Conservation (phyloP, 2,797 vertebrate species). For the Bryconaethiops microstoma region DNA sequence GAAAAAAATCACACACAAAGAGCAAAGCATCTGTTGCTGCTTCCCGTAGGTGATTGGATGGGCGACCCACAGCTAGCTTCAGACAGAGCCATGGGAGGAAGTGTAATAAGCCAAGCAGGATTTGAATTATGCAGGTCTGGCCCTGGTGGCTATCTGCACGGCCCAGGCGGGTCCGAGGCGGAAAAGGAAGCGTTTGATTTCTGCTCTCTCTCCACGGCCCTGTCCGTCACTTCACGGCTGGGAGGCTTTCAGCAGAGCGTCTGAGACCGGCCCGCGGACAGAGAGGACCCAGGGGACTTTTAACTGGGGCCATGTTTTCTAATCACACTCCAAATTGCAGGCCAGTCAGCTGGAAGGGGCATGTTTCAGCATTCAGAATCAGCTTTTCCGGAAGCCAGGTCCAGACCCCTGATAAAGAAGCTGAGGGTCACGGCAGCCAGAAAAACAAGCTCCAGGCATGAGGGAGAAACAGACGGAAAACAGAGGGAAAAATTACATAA, state of each 20-base stretch:
- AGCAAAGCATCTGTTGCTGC: slow-evolving; percentile 11
- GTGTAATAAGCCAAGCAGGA: slow-evolving; percentile 15
- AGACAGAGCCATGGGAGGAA: slow-evolving; percentile 31
- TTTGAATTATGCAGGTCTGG: slow-evolving; percentile 50
- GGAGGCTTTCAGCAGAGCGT: slow-evolving; percentile 1
- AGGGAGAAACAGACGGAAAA: not conserved
- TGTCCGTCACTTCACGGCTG: slow-evolving; percentile 37
- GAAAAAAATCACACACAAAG: not conserved
- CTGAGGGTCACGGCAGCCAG: not conserved
- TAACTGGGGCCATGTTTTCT: not conserved
- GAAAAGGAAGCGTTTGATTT: slow-evolving; percentile 49
- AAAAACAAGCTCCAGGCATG: not conserved
- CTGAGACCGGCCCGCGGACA: not conserved
- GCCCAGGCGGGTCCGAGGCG: slow-evolving; percentile 19
- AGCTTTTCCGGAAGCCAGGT: not conserved
- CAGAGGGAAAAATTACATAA: not conserved
- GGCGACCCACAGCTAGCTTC: slow-evolving; percentile 36
- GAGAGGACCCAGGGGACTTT: slow-evolving; percentile 6
- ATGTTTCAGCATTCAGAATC: not conserved
- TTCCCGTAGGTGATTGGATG: slow-evolving; percentile 40
- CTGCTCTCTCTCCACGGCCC: slow-evolving; percentile 23
- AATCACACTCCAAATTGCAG: not conserved
- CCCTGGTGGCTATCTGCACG: slow-evolving; percentile 44
- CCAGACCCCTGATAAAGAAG: not conserved
- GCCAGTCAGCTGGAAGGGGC: not conserved